A percentile compares a stretch with the other conserved stretches of the same genome.
phyloP scores from a whole-genome alignment of 2,888 invertebrate species.

The Hydrotaea cyrtoneurina region DNA sequence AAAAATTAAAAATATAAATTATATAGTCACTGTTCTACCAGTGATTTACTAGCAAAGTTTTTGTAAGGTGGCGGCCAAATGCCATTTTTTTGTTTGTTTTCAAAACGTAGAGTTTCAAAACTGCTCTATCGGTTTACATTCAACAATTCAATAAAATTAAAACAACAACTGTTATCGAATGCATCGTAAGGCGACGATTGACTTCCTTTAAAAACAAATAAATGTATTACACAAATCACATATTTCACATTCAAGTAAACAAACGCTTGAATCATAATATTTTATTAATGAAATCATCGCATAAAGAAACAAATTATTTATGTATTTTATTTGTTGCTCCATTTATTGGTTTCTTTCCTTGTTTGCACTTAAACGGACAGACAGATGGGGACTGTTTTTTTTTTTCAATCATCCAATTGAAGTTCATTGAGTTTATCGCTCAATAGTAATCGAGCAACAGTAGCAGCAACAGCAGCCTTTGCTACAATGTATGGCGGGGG shows the following conservation, averaged over 20 bases:
- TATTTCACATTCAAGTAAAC: neutral
- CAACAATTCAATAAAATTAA: too few relatives aligned
- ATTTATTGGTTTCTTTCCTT: conserved; percentile 23
- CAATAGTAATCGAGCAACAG: conserved; percentile 10
- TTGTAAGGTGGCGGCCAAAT: too few relatives aligned
- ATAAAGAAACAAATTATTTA: neutral
- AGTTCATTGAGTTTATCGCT: conserved; percentile 59
- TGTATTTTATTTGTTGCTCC: conserved; percentile 27
- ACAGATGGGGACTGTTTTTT: neutral
- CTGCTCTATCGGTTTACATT: too few relatives aligned
- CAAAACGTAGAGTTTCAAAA: too few relatives aligned
- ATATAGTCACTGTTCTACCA: too few relatives aligned
- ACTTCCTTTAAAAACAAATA: conserved; percentile 8
- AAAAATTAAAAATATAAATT: too few relatives aligned
- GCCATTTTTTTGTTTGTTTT: too few relatives aligned
- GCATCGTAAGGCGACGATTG: neutral
- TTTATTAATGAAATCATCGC: conserved; percentile 31
- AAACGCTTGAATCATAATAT: neutral
- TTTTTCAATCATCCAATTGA: conserved; percentile 26
- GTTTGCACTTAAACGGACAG: conserved; percentile 11
- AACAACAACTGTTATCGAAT: too few relatives aligned
- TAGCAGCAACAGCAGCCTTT: conserved; percentile 31
- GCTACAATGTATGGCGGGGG: neutral
- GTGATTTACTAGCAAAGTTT: too few relatives aligned
- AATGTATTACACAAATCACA: neutral